These are phyloP conservation scores for Catotricha subobsoleta DNA, from an alignment of 2,888 invertebrate species.

Conservation along the genomic window DNA sequence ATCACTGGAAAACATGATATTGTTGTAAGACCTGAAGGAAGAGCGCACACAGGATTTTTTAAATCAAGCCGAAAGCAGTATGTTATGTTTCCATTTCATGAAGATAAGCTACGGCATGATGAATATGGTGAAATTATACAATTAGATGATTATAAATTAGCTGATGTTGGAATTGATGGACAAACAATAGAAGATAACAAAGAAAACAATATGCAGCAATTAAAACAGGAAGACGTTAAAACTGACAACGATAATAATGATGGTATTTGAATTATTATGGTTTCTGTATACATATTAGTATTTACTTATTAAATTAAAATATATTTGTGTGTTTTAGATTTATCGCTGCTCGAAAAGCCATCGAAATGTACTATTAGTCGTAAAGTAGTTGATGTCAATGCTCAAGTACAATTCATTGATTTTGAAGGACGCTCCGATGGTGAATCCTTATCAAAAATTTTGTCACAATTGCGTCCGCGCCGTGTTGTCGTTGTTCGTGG, in stretches of 20 bases:
- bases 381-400: conserved; percentile 60
- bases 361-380: conserved; percentile 70
- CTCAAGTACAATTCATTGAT: conserved; percentile 85
- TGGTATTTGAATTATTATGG: conserved; percentile 2
- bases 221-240: conserved; percentile 15
- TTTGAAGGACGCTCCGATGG: conserved; percentile 89
- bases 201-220: conserved; percentile 16
- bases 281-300: background rate
- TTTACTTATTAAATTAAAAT: background rate
- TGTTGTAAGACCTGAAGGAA: conserved; percentile 58
- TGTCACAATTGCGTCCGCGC: conserved; percentile 63
- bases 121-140: conserved; percentile 94
- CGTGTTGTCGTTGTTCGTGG: conserved; percentile 67
- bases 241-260: conserved; percentile 11
- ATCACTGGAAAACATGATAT: conserved; percentile 79
- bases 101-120: conserved; percentile 79
- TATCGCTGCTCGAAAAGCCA: conserved; percentile 51
- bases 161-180: conserved; percentile 36
- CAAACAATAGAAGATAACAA: conserved; percentile 21
- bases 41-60: conserved; percentile 57
- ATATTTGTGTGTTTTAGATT: conserved; percentile 21
- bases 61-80: conserved; percentile 80
- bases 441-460: conserved; percentile 62
- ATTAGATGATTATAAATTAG: conserved; percentile 77
- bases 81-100: conserved; percentile 91